Conservation (phyloP, 2,888 invertebrate species). For the Metacarcinus magister region DNA sequence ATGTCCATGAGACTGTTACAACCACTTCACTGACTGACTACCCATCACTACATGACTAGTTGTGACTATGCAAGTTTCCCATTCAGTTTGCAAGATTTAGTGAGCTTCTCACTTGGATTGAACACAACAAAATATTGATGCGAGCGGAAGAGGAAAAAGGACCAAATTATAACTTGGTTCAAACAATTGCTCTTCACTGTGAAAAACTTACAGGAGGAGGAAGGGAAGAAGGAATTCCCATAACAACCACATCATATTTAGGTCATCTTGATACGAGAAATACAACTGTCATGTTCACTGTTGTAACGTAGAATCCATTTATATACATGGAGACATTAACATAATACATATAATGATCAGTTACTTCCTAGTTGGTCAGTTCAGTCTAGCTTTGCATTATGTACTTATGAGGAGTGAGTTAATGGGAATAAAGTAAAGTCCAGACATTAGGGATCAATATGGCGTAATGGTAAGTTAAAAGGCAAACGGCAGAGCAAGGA, state of each 20-base stretch:
- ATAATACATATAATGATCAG: not conserved
- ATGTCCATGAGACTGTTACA: slow-evolving; percentile 45
- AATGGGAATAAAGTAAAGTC: no score
- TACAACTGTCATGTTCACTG: not conserved
- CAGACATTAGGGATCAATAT: no score
- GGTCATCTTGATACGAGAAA: not conserved
- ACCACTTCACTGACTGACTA: slow-evolving; percentile 54
- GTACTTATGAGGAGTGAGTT: not conserved
- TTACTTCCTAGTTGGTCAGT: not conserved
- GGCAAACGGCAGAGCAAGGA: no score
- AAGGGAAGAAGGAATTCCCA: not conserved
- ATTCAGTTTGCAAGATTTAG: slow-evolving; percentile 9
- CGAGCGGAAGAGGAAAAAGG: not conserved
- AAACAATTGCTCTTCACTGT: not conserved
- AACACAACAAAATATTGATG: not conserved
- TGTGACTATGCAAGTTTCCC: slow-evolving; percentile 67
- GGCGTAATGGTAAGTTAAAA: no score
- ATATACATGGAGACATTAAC: not conserved
- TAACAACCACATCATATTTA: not conserved
- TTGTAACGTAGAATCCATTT: not conserved
- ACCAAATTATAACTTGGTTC: not conserved
- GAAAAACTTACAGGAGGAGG: not conserved
- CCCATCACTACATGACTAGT: slow-evolving; percentile 71
- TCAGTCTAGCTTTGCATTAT: not conserved
- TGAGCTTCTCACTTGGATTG: slow-evolving; percentile 33